A percentile compares a stretch with the other conserved stretches of the same genome.
Evolutionary conservation across 2,113 vertebrate species (phyloP).

Genomic region (Otocyon megalotis): DNA sequence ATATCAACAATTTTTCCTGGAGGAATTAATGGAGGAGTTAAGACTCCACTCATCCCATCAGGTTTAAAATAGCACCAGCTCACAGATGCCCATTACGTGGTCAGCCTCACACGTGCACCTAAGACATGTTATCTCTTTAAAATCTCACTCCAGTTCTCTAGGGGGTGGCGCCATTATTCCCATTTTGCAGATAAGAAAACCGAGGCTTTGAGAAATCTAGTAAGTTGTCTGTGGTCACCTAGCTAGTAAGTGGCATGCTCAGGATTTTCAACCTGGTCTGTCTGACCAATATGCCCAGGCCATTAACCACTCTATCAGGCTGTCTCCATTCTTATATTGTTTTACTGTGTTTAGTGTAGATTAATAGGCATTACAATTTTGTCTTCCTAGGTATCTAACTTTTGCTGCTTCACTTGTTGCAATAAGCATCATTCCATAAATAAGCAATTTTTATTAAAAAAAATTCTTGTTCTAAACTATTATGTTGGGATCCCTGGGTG

Average conservation of each 20-base stretch:
- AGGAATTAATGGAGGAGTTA: neutral
- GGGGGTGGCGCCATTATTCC: neutral
- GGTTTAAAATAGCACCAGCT: neutral
- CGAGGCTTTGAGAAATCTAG: neutral
- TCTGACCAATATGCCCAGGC: neutral
- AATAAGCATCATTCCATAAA: neutral
- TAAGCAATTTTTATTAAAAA: neutral
- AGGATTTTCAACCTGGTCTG: neutral
- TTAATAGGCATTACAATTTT: neutral
- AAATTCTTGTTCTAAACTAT: neutral
- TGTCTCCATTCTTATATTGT: neutral
- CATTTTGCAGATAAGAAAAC: conserved; percentile 2
- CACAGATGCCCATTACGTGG: neutral
- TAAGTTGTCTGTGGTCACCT: neutral
- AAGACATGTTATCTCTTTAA: neutral
- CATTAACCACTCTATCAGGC: neutral
- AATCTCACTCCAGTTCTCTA: neutral
- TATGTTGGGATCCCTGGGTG: neutral
- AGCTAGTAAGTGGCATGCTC: neutral
- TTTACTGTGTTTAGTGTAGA: neutral
- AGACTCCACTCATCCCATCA: neutral
- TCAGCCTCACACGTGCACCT: too few species aligned
- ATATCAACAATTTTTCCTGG: neutral
- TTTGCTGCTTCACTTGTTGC: neutral
- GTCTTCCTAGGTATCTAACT: neutral